Evolutionary conservation across 2,888 invertebrate species (phyloP).

Genomic region (Galerucella pusilla): DNA sequence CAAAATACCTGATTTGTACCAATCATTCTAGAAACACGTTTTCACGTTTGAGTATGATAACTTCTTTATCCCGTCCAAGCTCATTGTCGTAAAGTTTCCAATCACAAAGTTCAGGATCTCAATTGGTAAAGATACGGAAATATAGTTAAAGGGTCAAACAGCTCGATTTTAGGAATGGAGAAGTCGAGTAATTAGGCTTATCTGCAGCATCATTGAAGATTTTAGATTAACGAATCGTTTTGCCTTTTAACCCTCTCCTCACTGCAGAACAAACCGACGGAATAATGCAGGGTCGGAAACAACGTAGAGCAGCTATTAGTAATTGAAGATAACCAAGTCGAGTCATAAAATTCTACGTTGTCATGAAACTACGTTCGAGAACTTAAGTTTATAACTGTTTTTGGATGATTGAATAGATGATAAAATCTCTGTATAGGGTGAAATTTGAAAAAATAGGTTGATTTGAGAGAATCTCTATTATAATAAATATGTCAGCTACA

Average conservation of each 20-base stretch:
- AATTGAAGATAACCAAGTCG: neutral
- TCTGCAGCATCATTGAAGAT: conserved; percentile 25
- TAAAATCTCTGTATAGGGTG: too few species aligned
- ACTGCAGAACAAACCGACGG: neutral
- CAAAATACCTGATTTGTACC: too few species aligned
- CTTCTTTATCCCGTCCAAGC: too few species aligned
- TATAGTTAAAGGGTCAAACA: conserved; percentile 22
- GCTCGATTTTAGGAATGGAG: conserved; percentile 17
- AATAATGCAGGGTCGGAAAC: neutral
- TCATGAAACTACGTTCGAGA: neutral
- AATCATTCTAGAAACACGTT: too few species aligned
- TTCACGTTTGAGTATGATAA: too few species aligned
- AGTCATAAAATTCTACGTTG: neutral
- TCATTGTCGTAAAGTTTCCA: conserved; percentile 22
- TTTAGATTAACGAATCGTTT: conserved; percentile 29
- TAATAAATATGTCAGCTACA: too few species aligned
- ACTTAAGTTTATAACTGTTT: neutral
- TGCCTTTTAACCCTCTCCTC: conserved; percentile 29
- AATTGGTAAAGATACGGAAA: conserved; percentile 29
- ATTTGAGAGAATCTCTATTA: too few species aligned
- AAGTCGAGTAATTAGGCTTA: conserved; percentile 31
- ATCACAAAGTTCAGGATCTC: conserved; percentile 11
- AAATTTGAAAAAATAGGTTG: too few species aligned
- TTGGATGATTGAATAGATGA: neutral
- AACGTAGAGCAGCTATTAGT: neutral